A percentile compares a stretch with the other conserved stretches of the same genome.
These are phyloP conservation scores for Poeciliopsis prolifica DNA, from an alignment of 2,113 vertebrate species.

Conservation along the genomic window DNA sequence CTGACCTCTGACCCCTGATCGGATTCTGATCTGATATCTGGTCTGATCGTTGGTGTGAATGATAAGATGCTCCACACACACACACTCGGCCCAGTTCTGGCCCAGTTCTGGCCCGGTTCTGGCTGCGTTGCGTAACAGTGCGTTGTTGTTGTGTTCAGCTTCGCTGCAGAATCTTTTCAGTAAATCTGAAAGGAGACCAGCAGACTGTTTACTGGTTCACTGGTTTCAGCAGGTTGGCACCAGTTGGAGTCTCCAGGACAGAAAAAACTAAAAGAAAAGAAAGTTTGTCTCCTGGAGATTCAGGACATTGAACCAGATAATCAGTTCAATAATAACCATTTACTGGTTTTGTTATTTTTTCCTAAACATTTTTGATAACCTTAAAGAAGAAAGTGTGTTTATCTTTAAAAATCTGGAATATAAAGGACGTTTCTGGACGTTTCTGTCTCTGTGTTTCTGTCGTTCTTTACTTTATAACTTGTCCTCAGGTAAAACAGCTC, in stretches of 20 bases:
- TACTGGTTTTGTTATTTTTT: not conserved
- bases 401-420: too few relatives aligned
- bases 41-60: too few relatives aligned
- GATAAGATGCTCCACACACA: too few relatives aligned
- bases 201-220: not conserved
- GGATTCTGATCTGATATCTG: too few relatives aligned
- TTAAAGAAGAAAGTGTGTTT: not conserved
- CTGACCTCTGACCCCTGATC: too few relatives aligned
- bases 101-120: not conserved
- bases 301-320: not conserved
- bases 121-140: conserved; percentile 32
- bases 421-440: too few relatives aligned
- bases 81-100: not conserved
- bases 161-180: not conserved
- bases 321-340: not conserved
- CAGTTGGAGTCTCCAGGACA: not conserved
- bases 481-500: not conserved
- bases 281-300: not conserved
- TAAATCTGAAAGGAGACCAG: not conserved
- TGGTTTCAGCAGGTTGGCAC: not conserved
- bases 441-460: not conserved
- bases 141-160: conserved; percentile 34
- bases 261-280: not conserved
- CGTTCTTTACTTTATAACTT: not conserved
- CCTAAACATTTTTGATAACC: not conserved